Evolutionary conservation across 2,888 invertebrate species (phyloP), one percentile per base, ranked within the genome.

Genomic region (Silvanus unidentatus): DNA sequence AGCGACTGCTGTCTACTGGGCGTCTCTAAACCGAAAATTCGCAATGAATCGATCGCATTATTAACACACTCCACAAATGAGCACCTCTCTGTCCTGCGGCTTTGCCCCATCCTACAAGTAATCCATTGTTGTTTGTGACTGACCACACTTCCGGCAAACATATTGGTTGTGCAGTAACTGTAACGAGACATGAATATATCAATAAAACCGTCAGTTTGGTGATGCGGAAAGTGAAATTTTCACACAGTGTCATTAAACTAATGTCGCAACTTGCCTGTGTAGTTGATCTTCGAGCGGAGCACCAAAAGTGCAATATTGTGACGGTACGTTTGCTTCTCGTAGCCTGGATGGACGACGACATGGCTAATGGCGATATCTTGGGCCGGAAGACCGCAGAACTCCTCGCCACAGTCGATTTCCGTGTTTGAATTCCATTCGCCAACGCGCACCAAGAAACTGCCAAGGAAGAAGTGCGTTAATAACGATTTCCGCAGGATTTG

Each of bases 91-190:
- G 79, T 60, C 59, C 76, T 54, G 86, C 84, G 55, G 82, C 71
- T 73, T 84, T 84, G 38, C 88, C 88, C 85, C 85, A 86, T 13
- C 84, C 85, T 41, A 82, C 78, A 14, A 84, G 74, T 50, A 74
- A 65, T n/a, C 78, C 84, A 70, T 77, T 74, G 54, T 77, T 62
- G 53, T 63, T 62, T 42, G 65, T 65, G 50, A 66, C 63, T 28
- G 68, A 68, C 70, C 67, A 68, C 50, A 68, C 54, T 63, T 73
- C 69, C 64, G 68, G 66, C 56, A 73, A 55, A 58, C 88, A 88
- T 58, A 88, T 78, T 54, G 88, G 88, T 57, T 87, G 87, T 1
- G 82, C 82, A 56, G 86, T 84, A 64, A 86, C 88, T 88, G 73
- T 51, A 72, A 69, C 55, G 45, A 55, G 58, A 43, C 22, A 37